Conservation (phyloP, 2,797 vertebrate genomes). For the Huso huso region DNA sequence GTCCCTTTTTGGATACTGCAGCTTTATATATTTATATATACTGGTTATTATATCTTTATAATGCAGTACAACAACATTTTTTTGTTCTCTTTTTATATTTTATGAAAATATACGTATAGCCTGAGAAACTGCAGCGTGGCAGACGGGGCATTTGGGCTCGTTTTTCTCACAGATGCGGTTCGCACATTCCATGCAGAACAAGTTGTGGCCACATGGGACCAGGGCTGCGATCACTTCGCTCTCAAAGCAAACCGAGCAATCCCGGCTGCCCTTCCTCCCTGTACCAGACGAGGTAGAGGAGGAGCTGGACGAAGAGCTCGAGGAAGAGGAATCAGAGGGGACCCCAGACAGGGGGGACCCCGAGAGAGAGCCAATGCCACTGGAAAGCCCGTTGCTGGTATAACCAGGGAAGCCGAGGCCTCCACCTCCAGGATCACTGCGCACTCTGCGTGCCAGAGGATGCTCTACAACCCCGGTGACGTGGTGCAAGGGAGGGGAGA, state of each 20-base stretch:
- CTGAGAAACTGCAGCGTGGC: conserved; percentile 84
- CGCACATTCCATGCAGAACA: conserved; percentile 96
- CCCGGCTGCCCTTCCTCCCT: conserved; percentile 83
- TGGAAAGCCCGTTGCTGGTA: conserved; percentile 43
- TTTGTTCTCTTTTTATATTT: conserved; percentile 30
- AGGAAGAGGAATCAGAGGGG: conserved; percentile 64
- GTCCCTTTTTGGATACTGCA: conserved; percentile 62
- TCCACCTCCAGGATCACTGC: conserved; percentile 77
- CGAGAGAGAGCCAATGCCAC: conserved; percentile 30
- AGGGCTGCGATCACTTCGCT: conserved; percentile 90
- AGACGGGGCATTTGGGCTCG: conserved; percentile 84
- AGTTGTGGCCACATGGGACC: conserved; percentile 92
- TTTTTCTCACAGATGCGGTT: conserved; percentile 86
- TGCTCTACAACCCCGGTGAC: conserved; percentile 53
- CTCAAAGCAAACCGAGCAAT: conserved; percentile 89
- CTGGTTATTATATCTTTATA: conserved; percentile 30
- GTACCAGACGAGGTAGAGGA: conserved; percentile 63
- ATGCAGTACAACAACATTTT: conserved; percentile 42
- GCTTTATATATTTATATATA: conserved; percentile 55
- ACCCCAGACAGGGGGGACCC: conserved; percentile 56
- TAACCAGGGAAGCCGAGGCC: conserved; percentile 63
- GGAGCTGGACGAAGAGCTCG: conserved; percentile 72
- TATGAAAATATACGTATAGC: conserved; percentile 94
- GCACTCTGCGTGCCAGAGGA: conserved; percentile 71
- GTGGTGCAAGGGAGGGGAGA: conserved; percentile 72